phyloP scores from a whole-genome alignment of 2,888 invertebrate genomes.

The Limnephilus lunatus region DNA sequence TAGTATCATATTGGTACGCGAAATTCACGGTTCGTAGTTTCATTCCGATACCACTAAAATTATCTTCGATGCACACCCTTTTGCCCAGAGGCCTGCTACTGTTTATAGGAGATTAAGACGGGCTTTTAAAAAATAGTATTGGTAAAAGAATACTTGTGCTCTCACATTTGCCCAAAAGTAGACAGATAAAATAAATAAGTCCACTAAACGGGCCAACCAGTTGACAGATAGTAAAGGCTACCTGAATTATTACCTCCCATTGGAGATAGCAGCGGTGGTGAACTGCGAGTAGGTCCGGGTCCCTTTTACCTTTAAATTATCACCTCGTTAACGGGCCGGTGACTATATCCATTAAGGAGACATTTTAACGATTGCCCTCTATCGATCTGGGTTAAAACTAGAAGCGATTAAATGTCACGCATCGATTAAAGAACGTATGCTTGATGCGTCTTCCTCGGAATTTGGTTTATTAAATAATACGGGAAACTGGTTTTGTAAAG shows the following conservation, averaged over 20 bases:
- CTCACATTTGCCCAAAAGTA: constrained; percentile 29
- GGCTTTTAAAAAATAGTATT: neutral
- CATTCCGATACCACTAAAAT: neutral
- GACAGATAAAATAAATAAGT: constrained; percentile 46
- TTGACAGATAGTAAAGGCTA: constrained; percentile 57
- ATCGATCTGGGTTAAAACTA: constrained; percentile 36
- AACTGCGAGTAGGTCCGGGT: constrained; percentile 24
- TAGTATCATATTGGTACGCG: too few relatives aligned
- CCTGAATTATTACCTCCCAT: constrained; percentile 59
- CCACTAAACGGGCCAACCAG: constrained; percentile 29
- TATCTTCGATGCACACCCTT: neutral
- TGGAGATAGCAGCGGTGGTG: constrained; percentile 23
- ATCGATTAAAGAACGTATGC: neutral
- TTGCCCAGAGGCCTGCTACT: neutral
- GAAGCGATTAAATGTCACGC: constrained; percentile 18
- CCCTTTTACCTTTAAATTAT: constrained; percentile 59
- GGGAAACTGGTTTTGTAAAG: neutral
- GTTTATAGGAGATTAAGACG: neutral
- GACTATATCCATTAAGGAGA: constrained; percentile 55
- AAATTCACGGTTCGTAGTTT: too few relatives aligned
- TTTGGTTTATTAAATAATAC: neutral
- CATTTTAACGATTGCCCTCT: constrained; percentile 47
- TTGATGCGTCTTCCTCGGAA: constrained; percentile 11
- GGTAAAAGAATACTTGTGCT: neutral
- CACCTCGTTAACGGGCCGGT: constrained; percentile 59